Percentiles rank a stretch among this genome's conserved stretches.
Conservation (phyloP, 2,113 vertebrate species). For the Halcyon senegalensis region DNA sequence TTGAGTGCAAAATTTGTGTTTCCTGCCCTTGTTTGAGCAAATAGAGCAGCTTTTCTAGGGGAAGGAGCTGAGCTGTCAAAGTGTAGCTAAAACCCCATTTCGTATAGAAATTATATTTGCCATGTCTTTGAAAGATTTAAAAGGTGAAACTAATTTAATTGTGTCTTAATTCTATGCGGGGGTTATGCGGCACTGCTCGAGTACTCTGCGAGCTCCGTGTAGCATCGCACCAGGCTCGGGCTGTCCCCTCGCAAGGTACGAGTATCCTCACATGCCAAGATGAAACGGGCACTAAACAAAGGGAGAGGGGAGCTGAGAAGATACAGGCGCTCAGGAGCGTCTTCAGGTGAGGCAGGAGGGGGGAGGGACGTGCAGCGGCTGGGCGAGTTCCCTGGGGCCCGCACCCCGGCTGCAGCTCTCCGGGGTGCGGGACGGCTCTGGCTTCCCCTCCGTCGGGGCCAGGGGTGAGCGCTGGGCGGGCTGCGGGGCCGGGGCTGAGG, state of each 20-base stretch:
- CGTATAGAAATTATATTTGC: neutral
- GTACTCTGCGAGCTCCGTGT: rapidly evolving
- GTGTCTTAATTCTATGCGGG: neutral
- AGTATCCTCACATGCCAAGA: neutral
- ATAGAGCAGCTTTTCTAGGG: neutral
- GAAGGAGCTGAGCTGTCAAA: neutral
- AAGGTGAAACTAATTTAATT: neutral
- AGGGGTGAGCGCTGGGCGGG: too few species aligned
- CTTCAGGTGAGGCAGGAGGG: neutral
- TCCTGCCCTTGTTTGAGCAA: neutral
- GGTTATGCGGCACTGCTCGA: neutral
- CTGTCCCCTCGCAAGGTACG: rapidly evolving
- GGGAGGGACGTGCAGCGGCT: neutral
- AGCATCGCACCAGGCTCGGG: rapidly evolving
- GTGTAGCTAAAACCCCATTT: neutral
- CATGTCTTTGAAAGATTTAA: neutral
- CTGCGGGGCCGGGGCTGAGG: too few species aligned
- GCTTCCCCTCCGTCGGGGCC: too few species aligned
- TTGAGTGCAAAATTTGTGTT: neutral
- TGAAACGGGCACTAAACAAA: rapidly evolving
- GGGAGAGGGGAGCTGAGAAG: too few species aligned
- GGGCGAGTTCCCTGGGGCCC: neutral
- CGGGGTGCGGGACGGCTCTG: too few species aligned
- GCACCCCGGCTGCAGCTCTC: too few species aligned
- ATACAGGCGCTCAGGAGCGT: too few species aligned